Evolutionary conservation across 2,797 vertebrate species (phyloP).

Genomic region (Carduelis carduelis): DNA sequence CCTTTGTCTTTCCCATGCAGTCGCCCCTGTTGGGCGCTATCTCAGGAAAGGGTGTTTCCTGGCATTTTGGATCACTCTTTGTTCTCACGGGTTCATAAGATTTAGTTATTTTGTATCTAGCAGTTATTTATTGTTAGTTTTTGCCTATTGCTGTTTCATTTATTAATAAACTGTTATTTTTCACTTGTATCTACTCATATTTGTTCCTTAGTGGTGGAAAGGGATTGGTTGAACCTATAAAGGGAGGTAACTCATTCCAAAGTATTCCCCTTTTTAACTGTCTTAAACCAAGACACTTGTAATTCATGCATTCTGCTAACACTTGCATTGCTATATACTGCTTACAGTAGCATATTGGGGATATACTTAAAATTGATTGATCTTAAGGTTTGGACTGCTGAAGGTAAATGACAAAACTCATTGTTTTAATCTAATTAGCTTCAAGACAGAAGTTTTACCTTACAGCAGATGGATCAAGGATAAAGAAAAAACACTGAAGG

Average conservation of each 20-base stretch:
- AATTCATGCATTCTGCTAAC: neutral
- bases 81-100: neutral
- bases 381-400: neutral
- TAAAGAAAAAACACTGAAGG: neutral
- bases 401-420: neutral
- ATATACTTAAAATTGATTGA: neutral
- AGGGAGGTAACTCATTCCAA: neutral
- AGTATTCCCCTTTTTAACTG: neutral
- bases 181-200: neutral
- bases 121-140: neutral
- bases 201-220: accelerated
- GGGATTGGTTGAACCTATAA: neutral
- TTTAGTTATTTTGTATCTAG: neutral
- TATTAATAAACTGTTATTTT: neutral
- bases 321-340: neutral
- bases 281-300: neutral
- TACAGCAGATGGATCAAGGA: neutral
- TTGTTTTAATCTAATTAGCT: neutral
- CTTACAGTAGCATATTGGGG: neutral
- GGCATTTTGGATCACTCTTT: neutral
- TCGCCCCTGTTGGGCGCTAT: accelerated
- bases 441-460: neutral
- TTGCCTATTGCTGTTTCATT: neutral
- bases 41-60: neutral
- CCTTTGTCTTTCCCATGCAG: neutral